phyloP scores from a whole-genome alignment of 2,113 vertebrate species.

The Prunella himalayana region DNA sequence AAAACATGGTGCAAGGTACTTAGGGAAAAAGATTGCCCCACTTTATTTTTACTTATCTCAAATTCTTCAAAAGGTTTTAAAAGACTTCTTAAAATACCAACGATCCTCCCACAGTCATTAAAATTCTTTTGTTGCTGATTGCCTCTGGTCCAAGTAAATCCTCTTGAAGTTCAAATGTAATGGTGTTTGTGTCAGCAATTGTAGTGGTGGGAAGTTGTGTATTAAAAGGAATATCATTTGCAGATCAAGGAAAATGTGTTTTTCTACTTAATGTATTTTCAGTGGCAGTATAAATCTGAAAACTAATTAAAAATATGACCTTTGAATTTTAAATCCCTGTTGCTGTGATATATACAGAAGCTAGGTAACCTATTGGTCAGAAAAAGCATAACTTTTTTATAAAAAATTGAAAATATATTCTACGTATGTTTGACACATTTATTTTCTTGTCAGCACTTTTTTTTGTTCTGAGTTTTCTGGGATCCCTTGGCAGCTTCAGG shows the following conservation, averaged over 20 bases:
- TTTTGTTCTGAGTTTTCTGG: neutral
- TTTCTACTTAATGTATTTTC: neutral
- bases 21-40: neutral
- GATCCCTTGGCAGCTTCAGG: neutral
- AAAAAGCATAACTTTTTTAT: neutral
- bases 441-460: neutral
- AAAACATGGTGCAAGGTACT: neutral
- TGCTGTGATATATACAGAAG: neutral
- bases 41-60: slow-evolving; percentile 54
- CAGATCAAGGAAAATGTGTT: neutral
- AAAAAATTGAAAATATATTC: neutral
- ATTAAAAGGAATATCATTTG: neutral
- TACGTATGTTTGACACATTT: neutral
- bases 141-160: slow-evolving; percentile 14
- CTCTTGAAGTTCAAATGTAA: slow-evolving; percentile 1
- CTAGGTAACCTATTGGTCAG: neutral
- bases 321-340: neutral
- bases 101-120: slow-evolving; percentile 37
- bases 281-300: neutral
- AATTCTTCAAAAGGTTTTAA: slow-evolving; percentile 33
- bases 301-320: neutral
- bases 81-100: slow-evolving; percentile 56
- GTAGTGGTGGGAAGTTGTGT: neutral
- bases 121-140: slow-evolving; percentile 50
- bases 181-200: neutral